phyloP scores from a whole-genome alignment of 92 coral and sea anemone genomes.

The Actinernus sp. region DNA sequence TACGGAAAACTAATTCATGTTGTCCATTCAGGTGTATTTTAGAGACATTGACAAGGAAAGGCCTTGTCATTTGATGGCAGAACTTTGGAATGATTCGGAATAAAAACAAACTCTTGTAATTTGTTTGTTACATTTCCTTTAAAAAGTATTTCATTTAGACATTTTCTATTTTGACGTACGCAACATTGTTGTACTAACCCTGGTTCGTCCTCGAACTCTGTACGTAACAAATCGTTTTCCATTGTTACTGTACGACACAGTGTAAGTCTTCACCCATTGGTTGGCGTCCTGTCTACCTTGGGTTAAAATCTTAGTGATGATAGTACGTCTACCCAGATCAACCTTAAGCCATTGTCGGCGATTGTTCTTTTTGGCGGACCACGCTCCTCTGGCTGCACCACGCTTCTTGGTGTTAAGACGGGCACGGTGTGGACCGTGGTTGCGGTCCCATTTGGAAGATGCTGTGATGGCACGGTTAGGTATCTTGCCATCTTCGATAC shows the following conservation, averaged over 20 bases:
- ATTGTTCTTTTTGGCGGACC: constrained; percentile 61
- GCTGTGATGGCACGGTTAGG: constrained; percentile 66
- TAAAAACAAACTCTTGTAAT: background rate
- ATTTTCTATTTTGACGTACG: too few relatives aligned
- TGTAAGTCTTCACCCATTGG: constrained; percentile 68
- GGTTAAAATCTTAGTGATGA: constrained; percentile 38
- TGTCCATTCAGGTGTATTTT: too few relatives aligned
- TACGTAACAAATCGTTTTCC: constrained; percentile 58
- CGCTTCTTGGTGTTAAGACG: constrained; percentile 53
- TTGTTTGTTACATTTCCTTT: background rate
- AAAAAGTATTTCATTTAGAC: constrained; percentile 13
- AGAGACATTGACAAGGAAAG: background rate
- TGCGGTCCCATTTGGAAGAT: constrained; percentile 54
- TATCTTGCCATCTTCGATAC: constrained; percentile 70
- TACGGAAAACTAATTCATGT: too few relatives aligned
- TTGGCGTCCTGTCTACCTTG: constrained; percentile 69
- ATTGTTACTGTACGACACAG: constrained; percentile 41
- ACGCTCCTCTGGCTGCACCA: constrained; percentile 58
- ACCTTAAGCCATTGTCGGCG: constrained; percentile 57
- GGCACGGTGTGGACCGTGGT: constrained; percentile 63
- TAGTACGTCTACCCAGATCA: constrained; percentile 36
- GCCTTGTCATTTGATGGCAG: background rate
- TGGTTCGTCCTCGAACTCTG: constrained; percentile 38
- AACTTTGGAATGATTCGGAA: background rate
- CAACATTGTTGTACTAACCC: background rate